A percentile compares a stretch with the other conserved stretches of the same genome.
Evolutionary conservation across 2,113 vertebrate species (phyloP).

Genomic region (Gymnorhina tibicen): DNA sequence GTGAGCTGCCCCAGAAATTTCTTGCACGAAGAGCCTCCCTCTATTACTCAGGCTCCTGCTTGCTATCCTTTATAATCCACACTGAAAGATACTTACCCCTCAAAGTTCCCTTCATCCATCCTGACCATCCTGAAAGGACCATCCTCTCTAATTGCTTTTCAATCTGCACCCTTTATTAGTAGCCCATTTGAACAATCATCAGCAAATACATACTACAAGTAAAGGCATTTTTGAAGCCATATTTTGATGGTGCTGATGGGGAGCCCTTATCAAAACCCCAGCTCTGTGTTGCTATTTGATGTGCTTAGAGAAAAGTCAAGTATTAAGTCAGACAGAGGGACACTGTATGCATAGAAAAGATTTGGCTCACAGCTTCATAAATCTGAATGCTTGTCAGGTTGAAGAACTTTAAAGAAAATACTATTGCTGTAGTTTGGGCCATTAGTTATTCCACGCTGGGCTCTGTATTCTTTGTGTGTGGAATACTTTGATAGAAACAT

Average conservation of each 20-base stretch:
- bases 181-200: not conserved
- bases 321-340: not conserved
- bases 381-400: not conserved
- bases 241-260: not conserved
- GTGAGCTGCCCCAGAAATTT: not conserved
- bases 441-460: conserved; percentile 14
- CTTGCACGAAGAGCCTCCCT: not conserved
- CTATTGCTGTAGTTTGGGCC: not conserved
- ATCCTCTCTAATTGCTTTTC: not conserved
- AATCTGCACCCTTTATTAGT: not conserved
- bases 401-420: not conserved
- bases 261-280: not conserved
- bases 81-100: not conserved
- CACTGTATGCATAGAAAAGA: not conserved
- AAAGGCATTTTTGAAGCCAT: not conserved
- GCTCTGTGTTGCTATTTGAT: not conserved
- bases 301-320: not conserved
- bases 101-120: not conserved
- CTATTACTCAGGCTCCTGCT: not conserved
- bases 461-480: not conserved
- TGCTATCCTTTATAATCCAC: not conserved
- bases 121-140: not conserved
- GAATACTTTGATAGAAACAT: not conserved
- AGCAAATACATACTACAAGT: not conserved
- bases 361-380: not conserved